Base-by-base conservation (phyloP, 1,140 invertebrate species). In the Saxidomus purpurata region DNA sequence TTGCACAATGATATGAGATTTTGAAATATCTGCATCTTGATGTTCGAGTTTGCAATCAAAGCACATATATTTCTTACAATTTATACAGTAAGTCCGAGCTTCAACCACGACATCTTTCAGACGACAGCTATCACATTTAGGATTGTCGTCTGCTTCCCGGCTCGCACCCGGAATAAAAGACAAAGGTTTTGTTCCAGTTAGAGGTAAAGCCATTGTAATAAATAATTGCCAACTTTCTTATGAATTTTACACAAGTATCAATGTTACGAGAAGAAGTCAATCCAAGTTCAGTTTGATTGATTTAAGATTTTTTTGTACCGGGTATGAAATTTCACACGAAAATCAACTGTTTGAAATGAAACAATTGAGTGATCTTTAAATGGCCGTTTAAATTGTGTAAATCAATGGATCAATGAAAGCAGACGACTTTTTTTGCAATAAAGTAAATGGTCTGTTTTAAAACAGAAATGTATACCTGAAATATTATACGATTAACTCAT, bases 21-120 rank as follows among this genome's bases (percentile, higher is more conserved):
- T 79, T 49, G 47, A 49, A 25, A 15, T 4, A 3, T 79, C 76
- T 6, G 76, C 28, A 47, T 34, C 40, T 31, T 47, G 40, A 31
- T 79, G 76, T 17, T 79, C 76, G 6, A 47, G 76, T 49, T 52
- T 43, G 25, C 76, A 79, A 19, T 79, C 47, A 9, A 49, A 49
- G 28, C 76, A 79, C 76, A 79, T 79, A 52, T 79, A 79, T 79
- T 79, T 79, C 76, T 79, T 79, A 43, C 76, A 79, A 19, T 79
- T 40, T 11, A 79, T 8, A 19, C 76, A 79, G 19, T 25, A 79
- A 22, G 38, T 49, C 40, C 13, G 28, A 25, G 76, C 76, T 25
- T 79, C 76, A 17, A 52, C 43, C n/a, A 19, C 40, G 3, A 31
- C 28, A 17, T 79, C 76, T 19, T 43, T 49, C 19, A 79, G 28